phyloP scores from a whole-genome alignment of 2,113 vertebrate genomes.

The Eupsittula cactorum region DNA sequence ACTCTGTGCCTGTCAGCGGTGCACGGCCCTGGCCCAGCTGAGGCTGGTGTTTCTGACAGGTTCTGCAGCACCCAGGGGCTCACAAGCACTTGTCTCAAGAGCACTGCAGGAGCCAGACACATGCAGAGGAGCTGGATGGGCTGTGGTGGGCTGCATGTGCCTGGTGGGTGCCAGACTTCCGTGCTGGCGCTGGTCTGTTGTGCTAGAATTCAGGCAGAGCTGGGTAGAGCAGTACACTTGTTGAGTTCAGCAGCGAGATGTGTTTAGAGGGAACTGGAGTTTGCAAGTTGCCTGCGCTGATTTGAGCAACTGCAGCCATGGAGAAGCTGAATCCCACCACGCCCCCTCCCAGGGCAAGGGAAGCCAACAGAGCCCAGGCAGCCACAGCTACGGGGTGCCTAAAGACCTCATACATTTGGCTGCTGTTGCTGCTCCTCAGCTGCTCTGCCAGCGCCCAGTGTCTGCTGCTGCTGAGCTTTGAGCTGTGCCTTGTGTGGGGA shows the following conservation, averaged over 20 bases:
- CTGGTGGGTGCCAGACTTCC: accelerated
- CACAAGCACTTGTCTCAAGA: accelerated
- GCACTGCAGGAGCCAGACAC: accelerated
- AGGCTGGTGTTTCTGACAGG: neutral
- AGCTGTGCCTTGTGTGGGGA: neutral
- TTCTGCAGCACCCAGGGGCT: accelerated
- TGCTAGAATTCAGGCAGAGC: neutral
- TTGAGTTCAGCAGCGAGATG: neutral
- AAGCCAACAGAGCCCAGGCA: accelerated
- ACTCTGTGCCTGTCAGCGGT: accelerated
- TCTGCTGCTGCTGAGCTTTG: accelerated
- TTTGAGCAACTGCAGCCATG: accelerated
- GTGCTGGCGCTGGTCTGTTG: accelerated
- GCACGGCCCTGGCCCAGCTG: accelerated
- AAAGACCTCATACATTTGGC: neutral
- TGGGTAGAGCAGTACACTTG: accelerated
- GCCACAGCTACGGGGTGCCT: neutral
- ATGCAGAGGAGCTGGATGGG: accelerated
- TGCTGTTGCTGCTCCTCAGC: neutral
- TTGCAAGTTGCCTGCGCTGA: accelerated
- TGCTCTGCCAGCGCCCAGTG: accelerated
- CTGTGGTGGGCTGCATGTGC: accelerated
- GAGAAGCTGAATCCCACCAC: accelerated
- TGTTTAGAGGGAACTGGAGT: neutral
- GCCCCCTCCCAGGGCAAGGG: neutral